Evolutionary conservation across 2,888 invertebrate genomes (phyloP).

Genomic region (Iselma pallidipennis): DNA sequence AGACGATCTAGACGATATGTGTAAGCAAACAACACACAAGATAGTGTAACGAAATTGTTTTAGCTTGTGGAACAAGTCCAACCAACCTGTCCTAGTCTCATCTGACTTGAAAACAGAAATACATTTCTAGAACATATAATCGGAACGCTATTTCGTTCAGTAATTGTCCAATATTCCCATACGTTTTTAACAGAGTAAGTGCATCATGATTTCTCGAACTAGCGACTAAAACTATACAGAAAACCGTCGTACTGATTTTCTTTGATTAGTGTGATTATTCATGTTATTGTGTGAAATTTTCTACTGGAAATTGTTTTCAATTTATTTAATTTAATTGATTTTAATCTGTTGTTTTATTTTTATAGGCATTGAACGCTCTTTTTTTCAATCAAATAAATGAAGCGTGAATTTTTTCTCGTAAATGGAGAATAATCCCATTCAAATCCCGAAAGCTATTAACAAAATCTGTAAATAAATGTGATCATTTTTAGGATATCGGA

Average conservation of each 20-base stretch:
- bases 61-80: neutral
- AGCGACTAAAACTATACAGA: too few species aligned
- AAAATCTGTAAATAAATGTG: neutral
- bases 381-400: neutral
- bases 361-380: neutral
- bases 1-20: neutral
- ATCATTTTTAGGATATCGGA: neutral
- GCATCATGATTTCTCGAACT: neutral
- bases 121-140: neutral
- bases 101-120: neutral
- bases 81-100: neutral
- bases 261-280: neutral
- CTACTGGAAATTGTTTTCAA: neutral
- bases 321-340: neutral
- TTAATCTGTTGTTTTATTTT: neutral
- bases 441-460: conserved; percentile 1
- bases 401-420: neutral
- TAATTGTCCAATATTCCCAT: neutral
- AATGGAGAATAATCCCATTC: neutral
- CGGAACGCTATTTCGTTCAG: neutral
- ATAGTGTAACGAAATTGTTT: neutral
- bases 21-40: neutral
- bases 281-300: neutral
- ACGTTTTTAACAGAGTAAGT: neutral
- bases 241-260: neutral